A percentile compares a stretch with the other conserved stretches of the same genome.
phyloP scores from a whole-genome alignment of 1,140 invertebrate species.

The Zaprionus capensis region DNA sequence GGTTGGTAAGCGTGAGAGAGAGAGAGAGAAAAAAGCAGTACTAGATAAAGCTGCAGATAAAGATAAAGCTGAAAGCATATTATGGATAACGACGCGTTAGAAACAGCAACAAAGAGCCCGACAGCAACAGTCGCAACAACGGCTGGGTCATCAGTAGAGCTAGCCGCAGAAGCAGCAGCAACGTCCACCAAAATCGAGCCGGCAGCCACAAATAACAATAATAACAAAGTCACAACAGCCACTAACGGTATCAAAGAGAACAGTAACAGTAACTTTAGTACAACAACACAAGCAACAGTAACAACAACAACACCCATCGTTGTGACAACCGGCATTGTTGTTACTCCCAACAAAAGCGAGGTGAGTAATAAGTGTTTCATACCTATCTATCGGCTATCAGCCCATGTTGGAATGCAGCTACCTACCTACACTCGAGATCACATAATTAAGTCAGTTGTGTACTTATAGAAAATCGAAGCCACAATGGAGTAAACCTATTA shows the following conservation, averaged over 20 bases:
- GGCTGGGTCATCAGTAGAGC: slow-evolving; percentile 45
- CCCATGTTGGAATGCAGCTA: not conserved
- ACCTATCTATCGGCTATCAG: not conserved
- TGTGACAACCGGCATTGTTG: slow-evolving; percentile 67
- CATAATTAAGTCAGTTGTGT: not conserved
- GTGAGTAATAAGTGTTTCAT: slow-evolving; percentile 65
- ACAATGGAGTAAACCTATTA: no score
- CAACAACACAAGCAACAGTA: slow-evolving; percentile 51
- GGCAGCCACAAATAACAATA: slow-evolving; percentile 71
- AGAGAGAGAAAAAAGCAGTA: slow-evolving; percentile 20
- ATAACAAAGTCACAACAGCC: slow-evolving; percentile 60
- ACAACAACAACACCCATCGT: slow-evolving; percentile 63
- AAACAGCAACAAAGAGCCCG: slow-evolving; percentile 68
- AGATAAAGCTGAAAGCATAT: slow-evolving; percentile 68
- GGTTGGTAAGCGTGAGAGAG: slow-evolving; percentile 40
- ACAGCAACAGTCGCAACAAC: slow-evolving; percentile 49
- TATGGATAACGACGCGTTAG: slow-evolving; percentile 83
- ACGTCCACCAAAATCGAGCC: slow-evolving; percentile 59
- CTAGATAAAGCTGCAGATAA: slow-evolving; percentile 38
- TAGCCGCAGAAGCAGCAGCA: slow-evolving; percentile 30
- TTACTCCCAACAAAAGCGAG: slow-evolving; percentile 68
- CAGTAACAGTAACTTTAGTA: slow-evolving; percentile 80
- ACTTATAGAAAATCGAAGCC: not conserved
- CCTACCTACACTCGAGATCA: not conserved
- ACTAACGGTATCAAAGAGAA: slow-evolving; percentile 84